These are phyloP conservation scores for Mastigias papua DNA, from an alignment of 30 jellyfish, hydroid and myxozoan species.

Conservation along the genomic window DNA sequence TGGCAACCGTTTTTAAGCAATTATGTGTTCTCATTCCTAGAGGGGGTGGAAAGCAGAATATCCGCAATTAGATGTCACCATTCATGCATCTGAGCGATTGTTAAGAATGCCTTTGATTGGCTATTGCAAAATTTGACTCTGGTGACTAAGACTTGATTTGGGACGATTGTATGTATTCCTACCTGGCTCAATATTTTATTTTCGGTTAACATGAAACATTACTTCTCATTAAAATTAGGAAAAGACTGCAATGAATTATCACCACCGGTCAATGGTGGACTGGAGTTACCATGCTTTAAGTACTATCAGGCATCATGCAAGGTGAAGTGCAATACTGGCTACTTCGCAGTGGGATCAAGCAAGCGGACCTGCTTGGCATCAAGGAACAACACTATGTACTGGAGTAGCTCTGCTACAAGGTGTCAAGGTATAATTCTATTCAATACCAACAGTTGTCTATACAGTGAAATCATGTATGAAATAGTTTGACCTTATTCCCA, in stretches of 20 bases:
- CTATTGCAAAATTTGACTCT: too few relatives aligned
- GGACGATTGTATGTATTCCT: too few relatives aligned
- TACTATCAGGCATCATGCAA: constrained; percentile 69
- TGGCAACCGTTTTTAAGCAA: too few relatives aligned
- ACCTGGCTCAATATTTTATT: not conserved
- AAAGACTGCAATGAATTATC: constrained; percentile 39
- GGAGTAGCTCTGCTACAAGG: constrained; percentile 55
- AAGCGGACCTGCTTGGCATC: constrained; percentile 48
- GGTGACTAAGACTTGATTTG: too few relatives aligned
- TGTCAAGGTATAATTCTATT: constrained; percentile 51
- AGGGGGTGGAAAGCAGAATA: too few relatives aligned
- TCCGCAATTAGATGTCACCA: too few relatives aligned
- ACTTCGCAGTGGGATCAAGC: constrained; percentile 57
- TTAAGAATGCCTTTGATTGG: too few relatives aligned
- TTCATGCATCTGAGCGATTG: too few relatives aligned
- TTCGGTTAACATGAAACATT: not conserved
- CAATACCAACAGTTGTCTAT: not conserved
- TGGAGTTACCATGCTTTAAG: constrained; percentile 59
- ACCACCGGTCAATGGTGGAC: constrained; percentile 57
- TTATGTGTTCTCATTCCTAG: too few relatives aligned
- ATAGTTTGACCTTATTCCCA: too few relatives aligned
- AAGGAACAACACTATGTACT: constrained; percentile 45
- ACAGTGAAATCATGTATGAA: too few relatives aligned
- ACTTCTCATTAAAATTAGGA: not conserved
- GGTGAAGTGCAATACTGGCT: constrained; percentile 65